Base-by-base conservation (phyloP, 2,797 vertebrate genomes). In the Anguilla anguilla region DNA sequence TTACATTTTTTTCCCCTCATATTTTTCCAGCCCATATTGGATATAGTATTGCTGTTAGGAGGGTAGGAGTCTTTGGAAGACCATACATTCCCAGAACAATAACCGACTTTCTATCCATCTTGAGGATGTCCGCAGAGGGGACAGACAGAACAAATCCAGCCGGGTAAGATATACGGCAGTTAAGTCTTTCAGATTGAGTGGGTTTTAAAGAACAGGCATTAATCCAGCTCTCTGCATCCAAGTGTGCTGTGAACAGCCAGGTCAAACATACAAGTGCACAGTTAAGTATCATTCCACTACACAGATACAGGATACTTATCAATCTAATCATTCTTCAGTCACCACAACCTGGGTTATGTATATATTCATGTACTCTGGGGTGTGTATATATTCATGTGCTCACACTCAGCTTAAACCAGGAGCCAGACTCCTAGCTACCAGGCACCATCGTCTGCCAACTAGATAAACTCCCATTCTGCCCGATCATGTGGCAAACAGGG, bases 301-400 rank as follows among this genome's bases (percentile, higher is more conserved):
- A 69, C 25, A 28, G 64, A 28, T n/a, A 69, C 64, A 10, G 64
- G 64, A 69, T 46, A 46, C n/a, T n/a, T 69, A 28, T 69, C 64
- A 69, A n/a, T 28, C 22, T 69, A 69, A 69, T 69, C 25, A 6
- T 64, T 64, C n/a, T 25, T 59, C 57, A 59, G 57, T 59, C 57
- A 59, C 15, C 17, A 59, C 57, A 59, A 28, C 64, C 57, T 69
- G 64, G n/a, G n/a, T 25, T n/a, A 69, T 69, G 28, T 28, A 25
- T 69, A 28, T 69, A 69, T 69, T 69, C 64, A 69, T 69, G 64
- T 59, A 59, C 57, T 46, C 57, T 69, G 64, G n/a, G n/a, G 64
- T n/a, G 28, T 69, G 28, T 28, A 25, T 69, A 28, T 69, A 69
- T 69, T 69, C 64, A 69, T 69, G 64, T 59, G 17, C 57, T 59